Base-by-base conservation (phyloP, 2,113 vertebrate genomes). In the Chlamydotis undulata region DNA sequence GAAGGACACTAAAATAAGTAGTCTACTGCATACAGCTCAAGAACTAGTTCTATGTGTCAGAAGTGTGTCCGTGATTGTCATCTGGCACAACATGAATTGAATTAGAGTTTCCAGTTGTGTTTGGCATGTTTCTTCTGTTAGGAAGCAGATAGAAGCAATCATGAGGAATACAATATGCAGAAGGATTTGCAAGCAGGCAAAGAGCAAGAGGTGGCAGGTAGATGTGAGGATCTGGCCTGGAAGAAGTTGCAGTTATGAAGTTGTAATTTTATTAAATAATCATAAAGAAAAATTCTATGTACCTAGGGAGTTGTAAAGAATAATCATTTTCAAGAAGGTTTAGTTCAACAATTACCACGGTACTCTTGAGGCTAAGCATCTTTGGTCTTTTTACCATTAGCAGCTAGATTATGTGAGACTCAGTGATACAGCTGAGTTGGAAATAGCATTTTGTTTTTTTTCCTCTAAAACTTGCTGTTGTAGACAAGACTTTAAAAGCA, bases 221-320 rank as follows among this genome's bases (percentile, higher is more conserved):
- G 43, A 49, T 94, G 12, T 59, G n/a, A 87, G 64, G 60, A 52
- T 93, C 60, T 16, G 12, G 83, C 52, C 80, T 79, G 49, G 35
- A 92, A 92, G 61, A 83, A 81, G 43, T 70, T 74, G 57, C 24
- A 16, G 24, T 87, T 91, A 89, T 31, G 69, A 84, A 52, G 55
- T 25, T 56, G 53, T 92, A 93, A 94, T 94, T 87, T 70, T 91
- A 92, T 95, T 95, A 81, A 89, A 87, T 91, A 87, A 84, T 89
- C 43, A 75, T 91, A 75, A 96, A 83, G 83, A 89, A 81, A 91
- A 89, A 93, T 87, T 84, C 73, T 56, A 26, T 84, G 61, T 91
- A 82, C 35, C 77, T 93, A 57, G 61, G 65, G 89, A 31, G 21
- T 25, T 93, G 65, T 94, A 71, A 65, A 87, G 74, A 89, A 64